Evolutionary conservation across 2,797 vertebrate species (phyloP).

Genomic region (Myotis planiceps): DNA sequence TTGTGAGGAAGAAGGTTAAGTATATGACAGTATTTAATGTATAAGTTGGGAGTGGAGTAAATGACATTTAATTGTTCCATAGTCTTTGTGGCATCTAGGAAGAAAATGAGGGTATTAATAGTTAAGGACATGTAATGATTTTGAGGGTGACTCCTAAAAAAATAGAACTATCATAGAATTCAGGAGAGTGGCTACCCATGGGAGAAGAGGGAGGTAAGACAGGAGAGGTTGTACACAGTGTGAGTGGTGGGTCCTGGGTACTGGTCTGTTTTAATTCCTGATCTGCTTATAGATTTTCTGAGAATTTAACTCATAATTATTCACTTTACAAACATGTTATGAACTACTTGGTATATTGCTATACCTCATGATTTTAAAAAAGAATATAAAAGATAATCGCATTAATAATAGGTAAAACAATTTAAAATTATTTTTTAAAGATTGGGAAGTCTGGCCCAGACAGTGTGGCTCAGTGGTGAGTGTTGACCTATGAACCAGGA

Average conservation of each 20-base stretch:
- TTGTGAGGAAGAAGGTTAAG: neutral
- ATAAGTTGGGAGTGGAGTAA: fast-evolving
- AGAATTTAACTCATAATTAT: neutral
- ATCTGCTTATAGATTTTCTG: neutral
- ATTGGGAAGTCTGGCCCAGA: neutral
- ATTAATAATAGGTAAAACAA: neutral
- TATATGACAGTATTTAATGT: neutral
- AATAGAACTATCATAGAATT: neutral
- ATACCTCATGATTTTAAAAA: neutral
- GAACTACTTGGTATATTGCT: neutral
- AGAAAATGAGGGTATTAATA: neutral
- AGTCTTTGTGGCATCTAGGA: neutral
- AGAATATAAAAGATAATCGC: neutral
- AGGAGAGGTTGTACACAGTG: fast-evolving
- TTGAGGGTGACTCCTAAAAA: neutral
- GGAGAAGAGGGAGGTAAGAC: neutral
- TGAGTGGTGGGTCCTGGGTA: neutral
- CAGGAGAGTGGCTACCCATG: neutral
- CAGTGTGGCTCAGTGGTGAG: no score
- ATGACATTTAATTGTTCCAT: fast-evolving
- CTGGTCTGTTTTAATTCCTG: neutral
- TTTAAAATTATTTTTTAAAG: neutral
- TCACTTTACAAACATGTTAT: neutral
- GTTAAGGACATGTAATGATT: neutral
- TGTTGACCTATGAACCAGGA: no score